Base-by-base conservation (phyloP, 1,140 invertebrate genomes). In the Cheumatopsyche charites region DNA sequence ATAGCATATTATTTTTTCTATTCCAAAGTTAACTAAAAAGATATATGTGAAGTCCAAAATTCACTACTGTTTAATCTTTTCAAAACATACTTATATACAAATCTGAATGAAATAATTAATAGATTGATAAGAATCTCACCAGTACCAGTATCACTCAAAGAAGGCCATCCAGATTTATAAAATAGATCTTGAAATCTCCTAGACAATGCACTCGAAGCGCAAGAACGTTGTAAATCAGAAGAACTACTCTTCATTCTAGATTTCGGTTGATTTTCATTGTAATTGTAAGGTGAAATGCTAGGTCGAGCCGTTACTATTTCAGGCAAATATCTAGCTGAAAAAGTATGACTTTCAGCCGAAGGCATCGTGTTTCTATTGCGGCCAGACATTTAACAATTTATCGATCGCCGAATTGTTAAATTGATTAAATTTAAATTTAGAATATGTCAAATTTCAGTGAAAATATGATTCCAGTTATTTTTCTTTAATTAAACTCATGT, bases 141-240 rank as follows among this genome's bases (percentile, higher is more conserved):
- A 65, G 70, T 73, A 58, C 72, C 75, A 11, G 75, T 73, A 65
- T 76, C 75, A 67, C 75, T 76, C 7, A 76, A 45, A 25, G 75
- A 76, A 3, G 75, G 75, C 75, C 71, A 76, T 49, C 71, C 72
- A 15, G 61, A 62, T 29, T 49, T 72, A 41, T 73, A 72, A 43
- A 68, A 73, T 21, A 73, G 52, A 42, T 76, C 72, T 47, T 63
- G 66, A 72, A 76, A 76, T 55, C 58, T 65, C 19, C 73, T 55
- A 13, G 75, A 76, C 3, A 69, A 43, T 3, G 74, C 74, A 58
- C 74, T 75, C 12, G 74, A 71, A 12, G 47, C 47, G 1, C 29
- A 36, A 36, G 29, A 36, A 36, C 29, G 29, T 4, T 36, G 9
- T 4, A 36, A 36, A 36, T 36, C 29, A 4, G 29, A 36, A 15